Evolutionary conservation across 2,113 vertebrate genomes (phyloP).

Genomic region (Elachura formosa): DNA sequence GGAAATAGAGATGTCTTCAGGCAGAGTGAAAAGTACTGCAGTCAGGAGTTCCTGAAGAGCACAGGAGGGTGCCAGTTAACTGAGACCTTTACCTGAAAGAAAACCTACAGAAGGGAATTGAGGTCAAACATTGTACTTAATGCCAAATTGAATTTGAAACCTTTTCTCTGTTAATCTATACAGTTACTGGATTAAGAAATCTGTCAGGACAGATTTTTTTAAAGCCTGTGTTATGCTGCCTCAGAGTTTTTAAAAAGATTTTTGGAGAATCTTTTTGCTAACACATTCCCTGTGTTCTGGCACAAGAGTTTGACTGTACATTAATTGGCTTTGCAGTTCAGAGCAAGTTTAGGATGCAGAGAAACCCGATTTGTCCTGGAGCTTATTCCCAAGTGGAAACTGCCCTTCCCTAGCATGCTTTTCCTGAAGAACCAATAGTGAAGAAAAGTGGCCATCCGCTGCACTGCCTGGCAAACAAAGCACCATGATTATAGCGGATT

Average conservation of each 20-base stretch:
- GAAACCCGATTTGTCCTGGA: neutral
- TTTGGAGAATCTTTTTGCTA: neutral
- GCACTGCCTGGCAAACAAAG: neutral
- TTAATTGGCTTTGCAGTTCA: neutral
- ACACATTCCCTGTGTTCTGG: neutral
- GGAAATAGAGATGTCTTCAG: neutral
- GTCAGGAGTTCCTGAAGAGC: neutral
- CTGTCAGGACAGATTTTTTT: neutral
- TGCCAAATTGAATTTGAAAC: neutral
- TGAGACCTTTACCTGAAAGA: neutral
- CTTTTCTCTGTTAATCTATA: neutral
- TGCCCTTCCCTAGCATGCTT: neutral
- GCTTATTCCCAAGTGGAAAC: neutral
- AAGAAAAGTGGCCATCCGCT: neutral
- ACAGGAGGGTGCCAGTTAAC: neutral
- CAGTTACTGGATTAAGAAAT: conserved; percentile 34
- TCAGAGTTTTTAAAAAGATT: neutral
- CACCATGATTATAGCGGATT: neutral
- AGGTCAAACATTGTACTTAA: neutral
- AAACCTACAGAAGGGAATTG: neutral
- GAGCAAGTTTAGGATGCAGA: neutral
- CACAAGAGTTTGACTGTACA: neutral
- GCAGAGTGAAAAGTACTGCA: neutral
- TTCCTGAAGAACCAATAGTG: neutral
- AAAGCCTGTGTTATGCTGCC: neutral